phyloP scores from a whole-genome alignment of 2,888 invertebrate species.

The Baronia brevicornis region DNA sequence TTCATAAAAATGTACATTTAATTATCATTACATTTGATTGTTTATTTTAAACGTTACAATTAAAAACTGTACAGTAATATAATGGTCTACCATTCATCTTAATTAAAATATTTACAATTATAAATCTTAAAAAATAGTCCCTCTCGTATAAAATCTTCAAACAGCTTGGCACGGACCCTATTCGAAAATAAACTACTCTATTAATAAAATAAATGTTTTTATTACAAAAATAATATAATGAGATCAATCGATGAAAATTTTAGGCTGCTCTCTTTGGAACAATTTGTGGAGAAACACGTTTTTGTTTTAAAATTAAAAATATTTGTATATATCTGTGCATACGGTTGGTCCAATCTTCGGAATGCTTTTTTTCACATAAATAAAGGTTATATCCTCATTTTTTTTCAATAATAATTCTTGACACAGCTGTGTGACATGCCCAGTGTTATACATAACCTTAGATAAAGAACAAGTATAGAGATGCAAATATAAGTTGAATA shows the following conservation, averaged over 20 bases:
- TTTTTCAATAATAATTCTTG: too few species aligned
- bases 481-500: too few species aligned
- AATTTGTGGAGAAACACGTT: slow-evolving; percentile 39
- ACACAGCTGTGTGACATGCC: too few species aligned
- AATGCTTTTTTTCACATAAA: too few species aligned
- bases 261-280: slow-evolving; percentile 76
- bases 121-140: slow-evolving; percentile 42
- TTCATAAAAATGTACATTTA: too few species aligned
- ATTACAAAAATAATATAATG: slow-evolving; percentile 68
- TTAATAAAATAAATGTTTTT: slow-evolving; percentile 64
- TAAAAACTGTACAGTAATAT: slow-evolving; percentile 26
- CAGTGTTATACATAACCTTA: too few species aligned
- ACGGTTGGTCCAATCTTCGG: slow-evolving; percentile 6
- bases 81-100: slow-evolving; percentile 35
- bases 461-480: too few species aligned
- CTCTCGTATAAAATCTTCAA: slow-evolving; percentile 26
- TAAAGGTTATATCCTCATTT: too few species aligned
- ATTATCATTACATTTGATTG: too few species aligned
- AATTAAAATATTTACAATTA: slow-evolving; percentile 46
- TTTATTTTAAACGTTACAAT: slow-evolving; percentile 16
- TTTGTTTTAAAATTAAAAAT: slow-evolving; percentile 17
- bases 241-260: slow-evolving; percentile 73
- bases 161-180: slow-evolving; percentile 62
- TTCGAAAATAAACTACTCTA: slow-evolving; percentile 28
- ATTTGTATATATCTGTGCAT: slow-evolving; percentile 7